Base-by-base conservation (phyloP, 2,888 invertebrate species). In the Euphydryas editha region DNA sequence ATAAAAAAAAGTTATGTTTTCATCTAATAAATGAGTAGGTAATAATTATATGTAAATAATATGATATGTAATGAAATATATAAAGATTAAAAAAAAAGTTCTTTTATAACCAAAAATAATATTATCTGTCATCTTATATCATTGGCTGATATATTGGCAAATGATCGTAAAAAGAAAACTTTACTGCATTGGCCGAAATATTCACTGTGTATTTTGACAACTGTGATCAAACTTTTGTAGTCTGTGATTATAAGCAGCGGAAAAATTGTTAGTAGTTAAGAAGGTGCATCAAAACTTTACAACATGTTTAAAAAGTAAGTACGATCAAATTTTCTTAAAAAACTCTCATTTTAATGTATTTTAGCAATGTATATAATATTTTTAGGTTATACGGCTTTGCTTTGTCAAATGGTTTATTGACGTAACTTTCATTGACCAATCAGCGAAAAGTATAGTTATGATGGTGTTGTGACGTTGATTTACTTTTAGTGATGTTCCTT, bases 301-400 rank as follows among this genome's bases (percentile, higher is more conserved):
- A 87, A 73, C 72, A 93, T 93, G 93, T 93, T 93, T 71, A 93
- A 93, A 78, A 93, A 93, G 93, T 93, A 80, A 92, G 93, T 93
- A 67, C 39, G 21, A 30, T 37, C 58, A 36, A 39, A 55, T 62
- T 54, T 24, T 47, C 37, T 24, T 51, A 55, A 30, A 37, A 58
- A 24, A 1, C 21, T 36, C 10, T 11, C 13, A 17, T 21, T 42
- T 13, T 44, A 18, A 17, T 3, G 1, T 59, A 7, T 59, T 58
- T 59, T 13, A 30, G 10, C n/a, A 20, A 2, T 44, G 51, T 44
- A 20, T 47, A 13, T 8, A 11, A 24, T 21, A 51, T 13, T 75
- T 75, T 60, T 68, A 85, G 84, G 84, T 85, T 85, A 84, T 72
- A 72, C 72, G 67, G 70, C 68, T 73, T 73, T 73, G 65, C 62